phyloP scores from a whole-genome alignment of 2,888 invertebrate species.

The Eustalomyia histrio region DNA sequence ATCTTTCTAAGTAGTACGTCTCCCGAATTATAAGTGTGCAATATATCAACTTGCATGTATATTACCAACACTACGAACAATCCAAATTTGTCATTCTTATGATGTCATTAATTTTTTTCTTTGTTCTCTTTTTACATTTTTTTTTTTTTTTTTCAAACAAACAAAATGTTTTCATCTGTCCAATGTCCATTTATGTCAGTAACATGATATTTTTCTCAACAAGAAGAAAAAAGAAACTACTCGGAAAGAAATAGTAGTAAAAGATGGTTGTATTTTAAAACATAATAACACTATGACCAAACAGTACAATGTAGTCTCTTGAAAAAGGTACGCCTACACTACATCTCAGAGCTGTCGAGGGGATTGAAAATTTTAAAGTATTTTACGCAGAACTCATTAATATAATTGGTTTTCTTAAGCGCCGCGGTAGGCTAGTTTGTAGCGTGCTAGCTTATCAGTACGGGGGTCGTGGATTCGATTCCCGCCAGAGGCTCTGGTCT shows the following conservation, averaged over 20 bases:
- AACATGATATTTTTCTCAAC: constrained; percentile 69
- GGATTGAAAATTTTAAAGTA: no score
- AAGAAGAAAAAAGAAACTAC: constrained; percentile 25
- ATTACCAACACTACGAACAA: constrained; percentile 17
- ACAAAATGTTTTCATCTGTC: constrained; percentile 69
- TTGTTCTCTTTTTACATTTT: no score
- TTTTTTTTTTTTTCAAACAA: constrained; percentile 3
- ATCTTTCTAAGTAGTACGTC: constrained; percentile 9
- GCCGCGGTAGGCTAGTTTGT: no score
- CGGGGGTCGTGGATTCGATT: no score
- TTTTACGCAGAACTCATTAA: no score
- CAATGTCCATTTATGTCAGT: constrained; percentile 76
- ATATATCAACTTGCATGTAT: constrained; percentile 28
- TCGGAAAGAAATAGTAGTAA: constrained; percentile 20
- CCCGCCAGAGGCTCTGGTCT: no score
- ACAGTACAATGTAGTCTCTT: no score
- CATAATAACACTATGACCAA: not conserved
- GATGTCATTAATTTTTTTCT: constrained; percentile 39
- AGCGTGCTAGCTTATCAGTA: no score
- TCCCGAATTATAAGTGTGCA: constrained; percentile 17
- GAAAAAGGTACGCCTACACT: no score
- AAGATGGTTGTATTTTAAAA: not conserved
- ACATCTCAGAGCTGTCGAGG: no score
- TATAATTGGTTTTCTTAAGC: no score
- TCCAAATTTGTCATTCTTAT: constrained; percentile 51